A percentile compares a stretch with the other conserved stretches of the same genome.
Evolutionary conservation across 2,797 vertebrate species (phyloP).

Genomic region (Gymnothorax reevesii): DNA sequence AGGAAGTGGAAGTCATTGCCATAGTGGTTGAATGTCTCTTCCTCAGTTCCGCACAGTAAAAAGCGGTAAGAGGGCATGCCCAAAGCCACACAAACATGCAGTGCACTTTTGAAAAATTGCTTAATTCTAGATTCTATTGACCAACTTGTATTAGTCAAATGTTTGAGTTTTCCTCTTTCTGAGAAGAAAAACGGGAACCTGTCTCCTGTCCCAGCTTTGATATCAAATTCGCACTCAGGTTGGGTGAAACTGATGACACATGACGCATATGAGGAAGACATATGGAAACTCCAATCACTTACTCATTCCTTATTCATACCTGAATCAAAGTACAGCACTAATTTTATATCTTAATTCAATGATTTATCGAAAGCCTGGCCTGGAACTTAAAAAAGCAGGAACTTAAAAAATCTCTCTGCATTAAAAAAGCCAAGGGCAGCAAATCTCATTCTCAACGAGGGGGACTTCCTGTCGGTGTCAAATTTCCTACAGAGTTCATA

Average conservation of each 20-base stretch:
- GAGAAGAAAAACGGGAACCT: not conserved
- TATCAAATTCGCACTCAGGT: not conserved
- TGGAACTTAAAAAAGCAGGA: slow-evolving; percentile 24
- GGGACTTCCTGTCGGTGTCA: slow-evolving; percentile 39
- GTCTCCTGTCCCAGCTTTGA: not conserved
- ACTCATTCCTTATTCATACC: not conserved
- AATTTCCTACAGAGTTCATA: slow-evolving; percentile 34
- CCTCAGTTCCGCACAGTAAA: not conserved
- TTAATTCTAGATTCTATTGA: not conserved
- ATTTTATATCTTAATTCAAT: not conserved
- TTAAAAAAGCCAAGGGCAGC: not conserved
- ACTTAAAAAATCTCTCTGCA: slow-evolving; percentile 23
- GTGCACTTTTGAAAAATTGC: not conserved
- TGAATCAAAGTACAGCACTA: not conserved
- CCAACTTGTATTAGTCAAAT: not conserved
- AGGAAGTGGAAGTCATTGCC: slow-evolving; percentile 25
- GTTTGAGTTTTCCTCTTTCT: not conserved
- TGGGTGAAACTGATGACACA: not conserved
- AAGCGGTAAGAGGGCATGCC: not conserved
- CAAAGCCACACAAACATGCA: not conserved
- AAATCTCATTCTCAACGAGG: not conserved
- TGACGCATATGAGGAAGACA: not conserved
- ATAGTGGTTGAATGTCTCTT: slow-evolving; percentile 6
- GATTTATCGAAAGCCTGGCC: not conserved
- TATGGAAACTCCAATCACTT: too few relatives aligned